phyloP scores from a whole-genome alignment of 1,140 invertebrate species.

The Drosophila orena region DNA sequence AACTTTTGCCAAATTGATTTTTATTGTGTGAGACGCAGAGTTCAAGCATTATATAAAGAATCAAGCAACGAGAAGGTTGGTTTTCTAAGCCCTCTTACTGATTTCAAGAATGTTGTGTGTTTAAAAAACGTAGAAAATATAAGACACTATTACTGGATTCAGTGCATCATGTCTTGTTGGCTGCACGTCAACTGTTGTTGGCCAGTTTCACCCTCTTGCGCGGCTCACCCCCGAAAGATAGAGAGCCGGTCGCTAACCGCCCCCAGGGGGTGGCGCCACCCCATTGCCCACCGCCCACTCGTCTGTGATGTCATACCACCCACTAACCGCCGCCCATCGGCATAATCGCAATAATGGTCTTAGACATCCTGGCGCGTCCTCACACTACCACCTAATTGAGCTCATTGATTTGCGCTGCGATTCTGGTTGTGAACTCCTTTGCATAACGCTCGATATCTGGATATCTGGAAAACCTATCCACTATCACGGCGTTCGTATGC shows the following conservation, averaged over 20 bases:
- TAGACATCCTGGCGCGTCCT: constrained; percentile 69
- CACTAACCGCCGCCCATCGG: constrained; percentile 32
- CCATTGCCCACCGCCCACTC: not conserved
- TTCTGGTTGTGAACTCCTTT: constrained; percentile 19
- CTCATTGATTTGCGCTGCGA: constrained; percentile 34
- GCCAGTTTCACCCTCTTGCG: constrained; percentile 39
- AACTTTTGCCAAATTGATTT: constrained; percentile 77
- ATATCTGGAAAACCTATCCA: constrained; percentile 6
- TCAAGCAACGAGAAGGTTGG: constrained; percentile 25
- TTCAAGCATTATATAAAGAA: constrained; percentile 53
- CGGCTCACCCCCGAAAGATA: constrained; percentile 41
- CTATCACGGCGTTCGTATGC: constrained; percentile 7
- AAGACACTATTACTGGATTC: not conserved
- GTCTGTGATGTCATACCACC: constrained; percentile 7
- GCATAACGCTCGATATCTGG: constrained; percentile 19
- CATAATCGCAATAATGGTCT: constrained; percentile 70
- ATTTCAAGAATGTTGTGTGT: no score
- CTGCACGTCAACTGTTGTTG: constrained; percentile 67
- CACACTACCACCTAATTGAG: constrained; percentile 9
- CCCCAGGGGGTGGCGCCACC: constrained; percentile 26
- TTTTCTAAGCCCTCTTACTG: not conserved
- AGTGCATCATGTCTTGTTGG: constrained; percentile 16
- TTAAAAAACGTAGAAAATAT: constrained; percentile 1
- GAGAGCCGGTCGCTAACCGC: constrained; percentile 64
- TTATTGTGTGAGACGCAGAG: constrained; percentile 64